Base-by-base conservation (phyloP, 2,113 vertebrate genomes). In the Zingel zingel region DNA sequence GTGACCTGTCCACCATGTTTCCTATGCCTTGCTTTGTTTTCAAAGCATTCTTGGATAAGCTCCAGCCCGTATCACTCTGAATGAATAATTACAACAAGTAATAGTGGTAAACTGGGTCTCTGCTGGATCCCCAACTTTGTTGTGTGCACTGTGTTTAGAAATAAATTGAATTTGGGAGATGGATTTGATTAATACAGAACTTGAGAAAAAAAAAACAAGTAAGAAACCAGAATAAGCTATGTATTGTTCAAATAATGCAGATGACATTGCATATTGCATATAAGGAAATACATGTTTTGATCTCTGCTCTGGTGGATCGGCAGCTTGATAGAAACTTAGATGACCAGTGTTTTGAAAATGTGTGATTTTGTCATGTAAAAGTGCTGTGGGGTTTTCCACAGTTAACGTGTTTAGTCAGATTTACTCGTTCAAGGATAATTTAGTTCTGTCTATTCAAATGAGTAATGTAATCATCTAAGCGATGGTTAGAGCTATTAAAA, bases 401-500 rank as follows among this genome's bases (percentile, higher is more conserved):
- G 14, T 64, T 33, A 13, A 79, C 61, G 7, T 50, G 68, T 67
- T 64, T 50, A 78, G 63, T 33, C 30, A 86, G 33, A 58, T 39
- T 27, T 63, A 48, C 16, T 66, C 15, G n/a, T 72, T 88, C 73
- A 74, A 72, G 73, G 74, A 63, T 82, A 74, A 87, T 86, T 80
- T 65, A 65, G 45, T 59, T 58, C 74, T 72, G 50, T 86, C 87
- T 74, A 59, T 80, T 48, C 51, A 74, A 83, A 70, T 86, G 74
- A 88, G 67, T 77, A 54, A 85, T 87, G 79, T 67, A 84, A 83
- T 82, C 19, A 8, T 64, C 80, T 83, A 47, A 56, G 53, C 48
- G 21, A 23, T 77, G 51, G 68, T 81, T 54, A 33, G 16, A 86
- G 74, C 74, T 71, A 67, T 82, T 77, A 79, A 81, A 81, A 85